Evolutionary conservation across 2,888 invertebrate genomes (phyloP).

Genomic region (Cybosia mesomella): DNA sequence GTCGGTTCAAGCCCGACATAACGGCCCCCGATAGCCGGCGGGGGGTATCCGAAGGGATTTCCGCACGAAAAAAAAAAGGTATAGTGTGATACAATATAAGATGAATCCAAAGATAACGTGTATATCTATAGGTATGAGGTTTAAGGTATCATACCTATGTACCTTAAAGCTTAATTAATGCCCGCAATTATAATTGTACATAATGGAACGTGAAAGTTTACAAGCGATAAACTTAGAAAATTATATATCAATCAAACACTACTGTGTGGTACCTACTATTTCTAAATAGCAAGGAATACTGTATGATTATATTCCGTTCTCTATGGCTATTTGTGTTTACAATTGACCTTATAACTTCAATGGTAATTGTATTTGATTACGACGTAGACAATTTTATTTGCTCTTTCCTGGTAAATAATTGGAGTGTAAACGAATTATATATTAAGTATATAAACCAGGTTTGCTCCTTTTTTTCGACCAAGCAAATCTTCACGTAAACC

Average conservation of each 20-base stretch:
- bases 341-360: conserved; percentile 16
- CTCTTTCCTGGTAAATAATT: conserved; percentile 24
- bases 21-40: too few species aligned
- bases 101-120: too few species aligned
- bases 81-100: too few species aligned
- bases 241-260: conserved; percentile 1
- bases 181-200: too few species aligned
- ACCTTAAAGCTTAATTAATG: too few species aligned
- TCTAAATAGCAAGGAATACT: neutral
- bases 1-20: too few species aligned
- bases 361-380: conserved; percentile 25
- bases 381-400: conserved; percentile 29
- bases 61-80: too few species aligned
- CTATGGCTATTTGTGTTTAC: conserved; percentile 13
- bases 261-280: neutral
- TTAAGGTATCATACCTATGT: too few species aligned
- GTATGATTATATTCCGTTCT: neutral
- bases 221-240: neutral
- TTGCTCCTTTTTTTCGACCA: neutral
- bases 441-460: conserved; percentile 16
- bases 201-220: neutral
- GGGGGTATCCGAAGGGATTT: too few species aligned
- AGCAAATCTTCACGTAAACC: neutral
- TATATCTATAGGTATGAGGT: too few species aligned
- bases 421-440: conserved; percentile 24